These are phyloP conservation scores for Thryonomys swinderianus DNA, from an alignment of 2,113 vertebrate species.

Conservation along the genomic window DNA sequence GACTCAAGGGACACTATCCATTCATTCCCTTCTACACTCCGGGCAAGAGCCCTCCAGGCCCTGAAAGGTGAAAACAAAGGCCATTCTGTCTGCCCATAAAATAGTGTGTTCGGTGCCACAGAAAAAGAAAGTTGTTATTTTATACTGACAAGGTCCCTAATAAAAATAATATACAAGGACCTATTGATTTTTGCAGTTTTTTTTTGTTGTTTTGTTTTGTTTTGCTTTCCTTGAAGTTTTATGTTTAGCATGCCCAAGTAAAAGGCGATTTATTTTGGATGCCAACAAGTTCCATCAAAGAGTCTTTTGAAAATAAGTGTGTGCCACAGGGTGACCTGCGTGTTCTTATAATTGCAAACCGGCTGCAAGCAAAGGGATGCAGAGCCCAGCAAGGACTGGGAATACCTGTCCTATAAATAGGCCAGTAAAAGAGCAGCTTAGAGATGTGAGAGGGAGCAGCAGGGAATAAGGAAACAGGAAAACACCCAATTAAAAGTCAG, in stretches of 20 bases:
- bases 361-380: not conserved
- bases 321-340: not conserved
- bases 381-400: not conserved
- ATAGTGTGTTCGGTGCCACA: conserved; percentile 45
- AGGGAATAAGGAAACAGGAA: not conserved
- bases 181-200: conserved; percentile 67
- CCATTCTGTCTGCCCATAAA: conserved; percentile 63
- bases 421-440: not conserved
- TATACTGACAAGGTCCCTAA: conserved; percentile 66
- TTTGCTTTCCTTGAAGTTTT: conserved; percentile 67
- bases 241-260: conserved; percentile 52
- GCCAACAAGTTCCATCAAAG: conserved; percentile 35
- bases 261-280: conserved; percentile 54
- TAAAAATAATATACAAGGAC: conserved; percentile 78
- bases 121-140: conserved; percentile 71
- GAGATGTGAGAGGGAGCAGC: not conserved
- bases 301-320: conserved; percentile 50
- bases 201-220: conserved; percentile 18
- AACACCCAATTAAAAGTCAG: conserved; percentile 36
- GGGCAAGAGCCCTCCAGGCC: fast-evolving
- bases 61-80: conserved; percentile 49
- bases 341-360: not conserved
- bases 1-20: not conserved
- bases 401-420: not conserved
- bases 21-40: not conserved